A percentile compares a stretch with the other conserved stretches of the same genome.
phyloP scores from a whole-genome alignment of 1,140 invertebrate species.

The Camponotus vicinus region DNA sequence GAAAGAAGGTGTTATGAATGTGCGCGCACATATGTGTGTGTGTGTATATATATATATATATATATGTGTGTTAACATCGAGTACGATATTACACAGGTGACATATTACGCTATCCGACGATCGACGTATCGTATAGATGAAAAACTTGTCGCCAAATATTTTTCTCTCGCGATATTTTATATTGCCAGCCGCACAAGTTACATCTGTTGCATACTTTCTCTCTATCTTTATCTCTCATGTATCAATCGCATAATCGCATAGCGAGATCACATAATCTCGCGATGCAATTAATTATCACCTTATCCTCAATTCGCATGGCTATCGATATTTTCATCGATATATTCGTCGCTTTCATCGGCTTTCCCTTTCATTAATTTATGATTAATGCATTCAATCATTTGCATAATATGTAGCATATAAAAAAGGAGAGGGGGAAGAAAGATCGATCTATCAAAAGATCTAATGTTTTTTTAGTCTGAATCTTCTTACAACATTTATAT shows the following conservation, averaged over 20 bases:
- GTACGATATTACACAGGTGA: conserved; percentile 59
- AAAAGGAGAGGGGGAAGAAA: background rate
- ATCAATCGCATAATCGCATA: conserved; percentile 19
- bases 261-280: background rate
- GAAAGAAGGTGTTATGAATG: conserved; percentile 69
- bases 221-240: background rate
- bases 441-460: conserved; percentile 29
- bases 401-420: conserved; percentile 23
- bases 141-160: conserved; percentile 60
- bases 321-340: conserved; percentile 67
- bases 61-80: conserved; percentile 49
- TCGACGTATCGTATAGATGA: conserved; percentile 69
- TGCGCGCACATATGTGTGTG: conserved; percentile 38
- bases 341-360: conserved; percentile 27
- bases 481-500: conserved; percentile 31
- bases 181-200: conserved; percentile 58
- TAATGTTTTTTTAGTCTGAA: conserved; percentile 15
- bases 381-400: conserved; percentile 13
- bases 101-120: conserved; percentile 23
- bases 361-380: background rate
- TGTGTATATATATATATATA: background rate
- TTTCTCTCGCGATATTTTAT: conserved; percentile 52
- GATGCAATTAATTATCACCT: conserved; percentile 53
- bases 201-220: conserved; percentile 17
- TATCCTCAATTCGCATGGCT: conserved; percentile 56